Base-by-base conservation (phyloP, 2,113 vertebrate species). In the Ellobius talpinus region DNA sequence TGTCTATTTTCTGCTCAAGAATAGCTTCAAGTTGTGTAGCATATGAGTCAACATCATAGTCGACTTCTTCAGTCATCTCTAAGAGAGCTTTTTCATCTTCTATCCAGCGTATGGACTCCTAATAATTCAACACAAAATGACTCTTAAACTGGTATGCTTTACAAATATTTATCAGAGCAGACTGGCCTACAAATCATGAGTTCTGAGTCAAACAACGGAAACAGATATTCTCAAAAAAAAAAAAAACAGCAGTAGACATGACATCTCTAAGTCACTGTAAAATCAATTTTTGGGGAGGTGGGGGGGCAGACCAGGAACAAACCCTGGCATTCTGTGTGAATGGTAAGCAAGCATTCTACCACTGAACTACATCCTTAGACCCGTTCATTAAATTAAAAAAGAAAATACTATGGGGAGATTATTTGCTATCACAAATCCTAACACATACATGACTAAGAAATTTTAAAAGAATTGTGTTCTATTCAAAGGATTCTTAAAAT, bases 51-150 rank as follows among this genome's bases (percentile, higher is more conserved):
- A 99, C 99, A 92, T 99, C 99, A 77, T 99, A 99, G 97, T 99
- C 99, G 16, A 99, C 99, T 98, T 99, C 99, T 98, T 99, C 99
- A 2, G 99, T 99, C 99, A 99, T 99, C 91, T 99, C 99, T 93
- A 99, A 93, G 42, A 99, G 99, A 5, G 99, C 98, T 98, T 99
- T 99, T 98, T 99, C 99, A 85, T 99, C 99, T 97, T 99, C 99
- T 97, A 99, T 97, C 99, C 99, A 99, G 97, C 99, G 99, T 97
- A 99, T 99, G 1, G 99, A 99, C 98, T 99, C 99, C 99, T 99
- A 98, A 24, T 68, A 81, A 86, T 61, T 47, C 61, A 92, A 24
- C 29, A 92, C 90, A 10, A 87, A 77, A 93, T 17, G 1, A 39
- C 77, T 42, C 66, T 1, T 82, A 14, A 29, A 63, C 13, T 42